These are phyloP conservation scores for Cromileptes altivelis DNA, from an alignment of 2,113 vertebrate species.

Conservation along the genomic window DNA sequence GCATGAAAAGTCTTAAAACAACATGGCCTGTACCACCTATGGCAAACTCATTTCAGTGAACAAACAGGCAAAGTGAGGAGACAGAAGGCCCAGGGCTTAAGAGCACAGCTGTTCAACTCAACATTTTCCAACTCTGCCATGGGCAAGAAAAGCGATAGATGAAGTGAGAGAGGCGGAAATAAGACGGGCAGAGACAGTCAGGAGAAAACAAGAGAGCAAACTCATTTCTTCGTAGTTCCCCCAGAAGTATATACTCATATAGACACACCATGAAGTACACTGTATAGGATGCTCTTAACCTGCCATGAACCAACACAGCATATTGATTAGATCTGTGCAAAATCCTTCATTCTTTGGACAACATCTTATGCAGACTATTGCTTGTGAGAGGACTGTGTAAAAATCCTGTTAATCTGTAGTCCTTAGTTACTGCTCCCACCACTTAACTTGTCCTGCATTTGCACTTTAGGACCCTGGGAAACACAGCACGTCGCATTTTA, in stretches of 20 bases:
- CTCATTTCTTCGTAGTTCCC: conserved; percentile 7
- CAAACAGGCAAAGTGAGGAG: conserved; percentile 39
- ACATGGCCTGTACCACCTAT: conserved; percentile 10
- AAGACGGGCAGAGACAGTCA: conserved; percentile 17
- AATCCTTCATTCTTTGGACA: not conserved
- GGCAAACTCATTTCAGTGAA: conserved; percentile 59
- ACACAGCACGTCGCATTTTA: not conserved
- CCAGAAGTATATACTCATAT: not conserved
- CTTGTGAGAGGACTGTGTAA: conserved; percentile 18
- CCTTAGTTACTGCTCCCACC: conserved; percentile 2
- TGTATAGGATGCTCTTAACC: not conserved
- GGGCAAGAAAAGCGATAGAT: conserved; percentile 26
- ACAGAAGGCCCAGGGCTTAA: conserved; percentile 46
- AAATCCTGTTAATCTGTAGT: conserved; percentile 5
- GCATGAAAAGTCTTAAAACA: conserved; percentile 45
- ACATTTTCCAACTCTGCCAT: conserved; percentile 38
- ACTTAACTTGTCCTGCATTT: conserved; percentile 1
- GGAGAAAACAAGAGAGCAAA: not conserved
- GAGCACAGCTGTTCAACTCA: conserved; percentile 70
- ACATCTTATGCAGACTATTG: not conserved
- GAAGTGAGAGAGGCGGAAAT: conserved; percentile 40
- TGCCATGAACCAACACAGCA: conserved; percentile 10
- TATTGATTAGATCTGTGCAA: conserved; percentile 24
- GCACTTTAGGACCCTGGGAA: conserved; percentile 36
- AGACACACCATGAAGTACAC: not conserved